Conservation (phyloP, 2,888 invertebrate genomes). For the Zhengitettix transpicula region DNA sequence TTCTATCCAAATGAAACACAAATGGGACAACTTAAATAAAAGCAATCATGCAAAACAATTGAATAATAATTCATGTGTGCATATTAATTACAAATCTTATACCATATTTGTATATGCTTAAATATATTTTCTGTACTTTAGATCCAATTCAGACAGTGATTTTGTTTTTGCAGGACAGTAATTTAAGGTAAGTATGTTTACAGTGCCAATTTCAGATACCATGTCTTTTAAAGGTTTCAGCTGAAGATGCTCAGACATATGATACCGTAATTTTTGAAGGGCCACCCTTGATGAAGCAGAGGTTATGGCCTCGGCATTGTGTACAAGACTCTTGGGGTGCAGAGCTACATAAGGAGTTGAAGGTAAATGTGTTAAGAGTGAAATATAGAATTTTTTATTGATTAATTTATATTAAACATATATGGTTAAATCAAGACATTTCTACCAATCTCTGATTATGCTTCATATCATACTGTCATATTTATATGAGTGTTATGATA, state of each 20-base stretch:
- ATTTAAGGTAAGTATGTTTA: background rate
- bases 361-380: constrained; percentile 29
- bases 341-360: constrained; percentile 76
- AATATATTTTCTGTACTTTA: too few relatives aligned
- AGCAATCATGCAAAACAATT: too few relatives aligned
- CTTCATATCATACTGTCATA: too few relatives aligned
- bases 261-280: constrained; percentile 89
- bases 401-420: too few relatives aligned
- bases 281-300: constrained; percentile 69
- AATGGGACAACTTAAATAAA: too few relatives aligned
- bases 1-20: too few relatives aligned
- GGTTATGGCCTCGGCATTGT: constrained; percentile 91
- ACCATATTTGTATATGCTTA: background rate
- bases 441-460: too few relatives aligned
- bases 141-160: background rate
- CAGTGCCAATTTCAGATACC: background rate
- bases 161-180: background rate
- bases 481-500: too few relatives aligned
- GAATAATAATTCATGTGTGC: too few relatives aligned
- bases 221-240: constrained; percentile 32
- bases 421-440: too few relatives aligned
- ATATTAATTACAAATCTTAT: too few relatives aligned
- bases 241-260: constrained; percentile 62
- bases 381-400: too few relatives aligned
- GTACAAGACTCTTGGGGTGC: constrained; percentile 93